phyloP scores from a whole-genome alignment of 2,797 vertebrate genomes.

The Margarornis squamiger region DNA sequence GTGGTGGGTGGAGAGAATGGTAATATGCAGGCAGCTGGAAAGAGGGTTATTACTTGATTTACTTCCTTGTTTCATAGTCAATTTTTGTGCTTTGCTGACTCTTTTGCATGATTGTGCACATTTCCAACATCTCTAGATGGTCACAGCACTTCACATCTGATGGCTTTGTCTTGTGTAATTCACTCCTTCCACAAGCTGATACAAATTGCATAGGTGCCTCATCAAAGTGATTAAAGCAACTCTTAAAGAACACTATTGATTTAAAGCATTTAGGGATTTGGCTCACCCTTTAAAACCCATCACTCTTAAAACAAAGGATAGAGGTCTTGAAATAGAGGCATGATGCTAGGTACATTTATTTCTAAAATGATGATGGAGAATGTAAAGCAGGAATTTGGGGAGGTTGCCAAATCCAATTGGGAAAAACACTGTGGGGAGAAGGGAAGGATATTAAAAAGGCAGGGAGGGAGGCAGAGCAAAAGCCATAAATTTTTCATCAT shows the following conservation, averaged over 20 bases:
- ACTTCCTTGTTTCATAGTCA: not conserved
- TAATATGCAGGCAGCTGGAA: not conserved
- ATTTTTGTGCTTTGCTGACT: not conserved
- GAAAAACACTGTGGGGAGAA: not conserved
- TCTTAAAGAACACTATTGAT: not conserved
- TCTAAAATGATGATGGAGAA: not conserved
- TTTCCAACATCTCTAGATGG: not conserved
- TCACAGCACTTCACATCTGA: not conserved
- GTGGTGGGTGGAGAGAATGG: not conserved
- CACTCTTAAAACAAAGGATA: not conserved
- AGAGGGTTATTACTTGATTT: not conserved
- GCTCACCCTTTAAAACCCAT: not conserved
- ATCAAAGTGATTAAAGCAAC: not conserved
- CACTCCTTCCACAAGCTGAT: not conserved
- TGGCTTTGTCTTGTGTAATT: not conserved
- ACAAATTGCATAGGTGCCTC: not conserved
- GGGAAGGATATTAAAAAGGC: not conserved
- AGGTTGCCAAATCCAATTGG: slow-evolving; percentile 20
- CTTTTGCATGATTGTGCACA: not conserved
- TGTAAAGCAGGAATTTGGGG: not conserved
- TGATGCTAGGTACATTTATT: not conserved
- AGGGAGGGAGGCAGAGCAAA: not conserved
- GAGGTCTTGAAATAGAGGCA: not conserved
- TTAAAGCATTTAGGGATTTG: slow-evolving; percentile 4
- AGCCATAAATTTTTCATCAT: slow-evolving; percentile 41